phyloP scores from a whole-genome alignment of 2,797 vertebrate genomes.

The Gorsachius magnificus region DNA sequence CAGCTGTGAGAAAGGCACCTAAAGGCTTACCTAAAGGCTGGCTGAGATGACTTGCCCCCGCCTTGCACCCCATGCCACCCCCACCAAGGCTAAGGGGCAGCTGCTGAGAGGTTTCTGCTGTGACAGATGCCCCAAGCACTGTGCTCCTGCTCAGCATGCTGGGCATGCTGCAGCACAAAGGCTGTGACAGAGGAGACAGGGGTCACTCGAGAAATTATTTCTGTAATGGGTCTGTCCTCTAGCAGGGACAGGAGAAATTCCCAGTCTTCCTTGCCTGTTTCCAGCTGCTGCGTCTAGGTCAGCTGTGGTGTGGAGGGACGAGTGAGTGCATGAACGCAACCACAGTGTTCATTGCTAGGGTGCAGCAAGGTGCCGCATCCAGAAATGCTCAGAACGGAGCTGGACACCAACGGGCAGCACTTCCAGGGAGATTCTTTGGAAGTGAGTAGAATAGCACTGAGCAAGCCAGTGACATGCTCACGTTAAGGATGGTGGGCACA shows the following conservation, averaged over 20 bases:
- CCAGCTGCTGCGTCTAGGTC: neutral
- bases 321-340: neutral
- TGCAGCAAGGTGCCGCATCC: neutral
- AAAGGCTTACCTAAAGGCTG: neutral
- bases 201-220: neutral
- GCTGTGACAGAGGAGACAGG: neutral
- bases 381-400: neutral
- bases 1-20: neutral
- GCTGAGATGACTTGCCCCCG: neutral
- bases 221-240: neutral
- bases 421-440: neutral
- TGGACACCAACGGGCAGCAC: neutral
- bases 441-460: neutral
- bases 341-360: neutral
- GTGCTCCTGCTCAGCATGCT: neutral
- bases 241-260: neutral
- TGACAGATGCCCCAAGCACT: neutral
- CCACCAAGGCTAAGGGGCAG: neutral
- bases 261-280: neutral
- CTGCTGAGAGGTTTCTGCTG: neutral
- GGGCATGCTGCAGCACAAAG: neutral
- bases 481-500: neutral
- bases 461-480: accelerated
- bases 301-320: neutral
- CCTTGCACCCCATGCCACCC: neutral